These are phyloP conservation scores for Callithrix jacchus DNA, from an alignment of 2,113 vertebrate genomes.

Conservation along the genomic window DNA sequence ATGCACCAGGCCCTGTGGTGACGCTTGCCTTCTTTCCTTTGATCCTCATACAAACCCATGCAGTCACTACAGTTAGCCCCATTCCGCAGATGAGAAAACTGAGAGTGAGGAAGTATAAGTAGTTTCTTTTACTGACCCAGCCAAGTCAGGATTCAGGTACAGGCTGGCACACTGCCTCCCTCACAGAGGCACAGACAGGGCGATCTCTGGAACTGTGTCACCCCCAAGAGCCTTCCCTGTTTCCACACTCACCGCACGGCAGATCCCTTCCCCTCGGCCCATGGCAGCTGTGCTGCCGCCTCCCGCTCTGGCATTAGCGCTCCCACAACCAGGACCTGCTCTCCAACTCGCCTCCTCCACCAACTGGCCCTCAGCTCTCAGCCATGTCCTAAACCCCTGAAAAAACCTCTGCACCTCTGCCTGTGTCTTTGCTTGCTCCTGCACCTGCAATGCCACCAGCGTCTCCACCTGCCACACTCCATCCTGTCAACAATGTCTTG, in stretches of 20 bases:
- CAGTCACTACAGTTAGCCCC: background rate
- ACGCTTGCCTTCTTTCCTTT: background rate
- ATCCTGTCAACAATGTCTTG: background rate
- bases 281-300: rapidly evolving
- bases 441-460: background rate
- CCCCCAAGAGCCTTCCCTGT: background rate
- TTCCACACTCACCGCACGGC: rapidly evolving
- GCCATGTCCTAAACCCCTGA: background rate
- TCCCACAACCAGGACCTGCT: background rate
- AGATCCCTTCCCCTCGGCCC: background rate
- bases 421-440: background rate
- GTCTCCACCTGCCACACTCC: rapidly evolving
- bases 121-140: background rate
- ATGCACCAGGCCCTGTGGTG: too few species aligned
- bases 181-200: background rate
- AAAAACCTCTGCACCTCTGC: background rate
- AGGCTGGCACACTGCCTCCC: background rate
- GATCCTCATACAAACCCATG: background rate
- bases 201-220: background rate
- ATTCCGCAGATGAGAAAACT: slow-evolving; percentile 9
- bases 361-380: background rate
- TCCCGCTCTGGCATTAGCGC: background rate
- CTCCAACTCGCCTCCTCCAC: background rate
- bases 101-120: background rate
- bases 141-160: background rate